These are phyloP conservation scores for Sminthopsis crassicaudata DNA, from an alignment of 2,113 vertebrate species.

Conservation along the genomic window DNA sequence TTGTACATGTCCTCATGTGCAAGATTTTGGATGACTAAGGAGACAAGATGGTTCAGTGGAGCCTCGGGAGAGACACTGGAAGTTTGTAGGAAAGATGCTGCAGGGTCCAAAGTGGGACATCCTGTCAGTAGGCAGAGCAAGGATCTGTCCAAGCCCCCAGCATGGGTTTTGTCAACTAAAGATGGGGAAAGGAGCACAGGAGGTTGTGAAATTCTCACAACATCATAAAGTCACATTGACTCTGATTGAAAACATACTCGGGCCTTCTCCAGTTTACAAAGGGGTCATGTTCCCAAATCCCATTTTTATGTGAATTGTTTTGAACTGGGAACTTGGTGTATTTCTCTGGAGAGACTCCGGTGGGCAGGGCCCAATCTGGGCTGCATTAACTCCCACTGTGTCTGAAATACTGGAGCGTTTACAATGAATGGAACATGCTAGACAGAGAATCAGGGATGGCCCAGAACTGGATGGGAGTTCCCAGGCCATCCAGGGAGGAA, in stretches of 20 bases:
- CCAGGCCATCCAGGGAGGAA: background rate
- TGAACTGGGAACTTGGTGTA: background rate
- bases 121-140: background rate
- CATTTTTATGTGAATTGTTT: background rate
- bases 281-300: background rate
- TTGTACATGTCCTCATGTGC: too few species aligned
- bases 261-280: background rate
- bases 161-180: background rate
- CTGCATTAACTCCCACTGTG: background rate
- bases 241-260: background rate
- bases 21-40: background rate
- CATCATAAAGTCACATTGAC: background rate
- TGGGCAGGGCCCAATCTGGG: background rate
- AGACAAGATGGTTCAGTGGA: background rate
- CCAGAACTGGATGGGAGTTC: background rate
- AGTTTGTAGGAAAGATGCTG: background rate
- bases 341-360: background rate
- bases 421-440: background rate
- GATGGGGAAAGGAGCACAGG: background rate
- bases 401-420: background rate
- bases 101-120: background rate
- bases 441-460: background rate
- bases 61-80: background rate
- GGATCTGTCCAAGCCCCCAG: background rate
- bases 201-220: background rate